Evolutionary conservation across 2,797 vertebrate genomes (phyloP).

Genomic region (Anniella stebbinsi): DNA sequence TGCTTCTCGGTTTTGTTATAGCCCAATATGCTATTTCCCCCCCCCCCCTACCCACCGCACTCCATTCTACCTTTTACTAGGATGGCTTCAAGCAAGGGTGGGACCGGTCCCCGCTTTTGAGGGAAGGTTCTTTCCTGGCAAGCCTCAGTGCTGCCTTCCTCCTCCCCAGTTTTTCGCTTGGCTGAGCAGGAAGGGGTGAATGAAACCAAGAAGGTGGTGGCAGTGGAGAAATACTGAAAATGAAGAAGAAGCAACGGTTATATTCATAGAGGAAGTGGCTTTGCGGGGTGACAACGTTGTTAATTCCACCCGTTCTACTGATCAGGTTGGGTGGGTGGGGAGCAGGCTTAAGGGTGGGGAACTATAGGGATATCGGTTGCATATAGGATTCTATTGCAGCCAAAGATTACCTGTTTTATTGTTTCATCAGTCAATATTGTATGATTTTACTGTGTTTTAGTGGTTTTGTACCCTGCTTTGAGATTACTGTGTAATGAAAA

Average conservation of each 20-base stretch:
- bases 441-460: no score
- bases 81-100: not conserved
- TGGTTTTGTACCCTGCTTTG: no score
- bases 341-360: not conserved
- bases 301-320: not conserved
- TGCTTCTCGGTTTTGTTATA: not conserved
- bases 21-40: not conserved
- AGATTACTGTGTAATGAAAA: no score
- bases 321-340: not conserved
- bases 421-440: not conserved
- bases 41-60: not conserved
- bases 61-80: conserved; percentile 16
- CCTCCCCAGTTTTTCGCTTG: conserved; percentile 1
- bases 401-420: not conserved
- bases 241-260: conserved; percentile 16
- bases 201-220: not conserved
- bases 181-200: conserved; percentile 12
- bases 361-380: no score
- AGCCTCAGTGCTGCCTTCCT: not conserved
- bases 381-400: not conserved
- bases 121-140: not conserved
- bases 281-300: not conserved
- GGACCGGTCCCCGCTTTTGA: not conserved
- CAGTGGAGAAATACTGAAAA: conserved; percentile 25
- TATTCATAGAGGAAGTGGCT: conserved; percentile 38